A percentile compares a stretch with the other conserved stretches of the same genome.
Evolutionary conservation across 2,797 vertebrate genomes (phyloP).

Genomic region (Heteromormyrus szaboi): DNA sequence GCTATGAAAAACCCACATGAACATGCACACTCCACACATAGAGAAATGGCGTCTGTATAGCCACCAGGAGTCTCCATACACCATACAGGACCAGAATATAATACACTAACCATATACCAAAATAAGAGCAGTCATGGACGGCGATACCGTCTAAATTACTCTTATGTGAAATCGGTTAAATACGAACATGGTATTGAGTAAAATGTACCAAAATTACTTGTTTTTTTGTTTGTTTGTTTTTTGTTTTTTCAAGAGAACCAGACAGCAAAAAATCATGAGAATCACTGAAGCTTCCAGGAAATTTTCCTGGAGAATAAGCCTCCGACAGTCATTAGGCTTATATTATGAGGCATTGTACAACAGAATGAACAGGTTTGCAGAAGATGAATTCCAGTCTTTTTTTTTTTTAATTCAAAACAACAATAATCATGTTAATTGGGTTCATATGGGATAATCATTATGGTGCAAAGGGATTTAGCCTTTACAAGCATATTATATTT

Average conservation of each 20-base stretch:
- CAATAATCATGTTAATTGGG: background rate
- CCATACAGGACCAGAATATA: background rate
- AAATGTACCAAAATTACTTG: background rate
- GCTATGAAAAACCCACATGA: background rate
- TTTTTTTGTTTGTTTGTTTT: background rate
- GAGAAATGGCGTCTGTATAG: background rate
- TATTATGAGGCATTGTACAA: background rate
- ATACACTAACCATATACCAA: background rate
- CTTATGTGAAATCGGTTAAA: background rate
- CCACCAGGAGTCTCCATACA: background rate
- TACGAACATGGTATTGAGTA: background rate
- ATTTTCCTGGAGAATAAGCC: background rate
- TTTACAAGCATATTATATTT: background rate
- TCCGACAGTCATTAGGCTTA: background rate
- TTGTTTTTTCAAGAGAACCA: background rate
- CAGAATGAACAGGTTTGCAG: background rate
- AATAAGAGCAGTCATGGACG: background rate
- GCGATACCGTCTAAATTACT: background rate
- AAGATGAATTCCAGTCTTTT: background rate
- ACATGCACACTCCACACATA: background rate
- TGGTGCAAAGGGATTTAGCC: background rate
- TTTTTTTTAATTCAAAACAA: background rate
- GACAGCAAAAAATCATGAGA: background rate
- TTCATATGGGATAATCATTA: background rate
- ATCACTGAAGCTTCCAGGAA: background rate